phyloP scores from a whole-genome alignment of 2,888 invertebrate genomes.

The Hyposoter dolosus region DNA sequence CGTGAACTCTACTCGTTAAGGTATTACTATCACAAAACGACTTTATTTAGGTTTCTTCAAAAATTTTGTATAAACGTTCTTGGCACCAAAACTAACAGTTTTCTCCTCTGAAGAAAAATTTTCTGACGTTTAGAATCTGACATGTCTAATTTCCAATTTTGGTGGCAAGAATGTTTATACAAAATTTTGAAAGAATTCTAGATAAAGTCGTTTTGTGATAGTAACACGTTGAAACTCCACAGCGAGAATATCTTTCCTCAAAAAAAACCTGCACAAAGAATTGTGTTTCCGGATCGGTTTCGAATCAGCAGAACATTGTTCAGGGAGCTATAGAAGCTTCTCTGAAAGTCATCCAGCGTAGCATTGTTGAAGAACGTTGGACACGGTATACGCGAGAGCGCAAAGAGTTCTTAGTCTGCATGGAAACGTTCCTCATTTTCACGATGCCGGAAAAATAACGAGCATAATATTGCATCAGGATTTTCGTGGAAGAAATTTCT shows the following conservation, averaged over 20 bases:
- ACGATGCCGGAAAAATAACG: conserved; percentile 3
- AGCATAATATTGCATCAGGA: neutral
- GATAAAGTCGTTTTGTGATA: no score
- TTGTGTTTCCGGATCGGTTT: neutral
- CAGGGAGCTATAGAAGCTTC: neutral
- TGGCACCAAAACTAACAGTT: no score
- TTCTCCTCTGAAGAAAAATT: no score
- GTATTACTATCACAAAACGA: no score
- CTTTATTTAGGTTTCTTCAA: no score
- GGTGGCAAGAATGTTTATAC: no score
- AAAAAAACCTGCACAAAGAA: neutral
- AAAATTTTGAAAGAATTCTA: no score
- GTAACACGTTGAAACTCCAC: no score
- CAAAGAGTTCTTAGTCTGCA: neutral
- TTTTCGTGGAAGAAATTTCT: neutral
- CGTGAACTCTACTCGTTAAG: neutral
- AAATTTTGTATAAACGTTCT: no score
- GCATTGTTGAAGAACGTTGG: neutral
- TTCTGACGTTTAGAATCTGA: no score
- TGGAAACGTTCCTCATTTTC: neutral
- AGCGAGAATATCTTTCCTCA: neutral
- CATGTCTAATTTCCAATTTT: no score
- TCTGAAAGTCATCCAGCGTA: neutral
- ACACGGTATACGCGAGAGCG: neutral
- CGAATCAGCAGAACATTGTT: neutral